phyloP scores from a whole-genome alignment of 1,140 invertebrate species.

The Zaprionus gabonicus region DNA sequence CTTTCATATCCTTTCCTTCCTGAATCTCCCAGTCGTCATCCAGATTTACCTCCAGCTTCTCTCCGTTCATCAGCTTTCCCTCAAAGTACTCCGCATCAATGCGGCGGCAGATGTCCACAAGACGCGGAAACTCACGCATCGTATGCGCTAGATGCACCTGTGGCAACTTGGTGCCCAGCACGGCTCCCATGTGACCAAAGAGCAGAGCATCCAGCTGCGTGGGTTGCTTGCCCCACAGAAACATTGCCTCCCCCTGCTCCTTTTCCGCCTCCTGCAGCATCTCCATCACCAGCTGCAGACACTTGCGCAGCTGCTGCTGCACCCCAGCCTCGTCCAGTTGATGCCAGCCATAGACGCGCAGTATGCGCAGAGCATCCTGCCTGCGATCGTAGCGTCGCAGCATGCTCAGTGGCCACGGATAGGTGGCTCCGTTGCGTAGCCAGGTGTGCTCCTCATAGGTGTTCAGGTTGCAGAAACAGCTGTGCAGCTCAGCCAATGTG shows the following conservation, averaged over 20 bases:
- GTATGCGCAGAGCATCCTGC: conserved; percentile 87
- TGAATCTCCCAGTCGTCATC: background rate
- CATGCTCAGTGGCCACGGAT: conserved; percentile 95
- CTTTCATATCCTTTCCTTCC: background rate
- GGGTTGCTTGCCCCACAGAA: conserved; percentile 91
- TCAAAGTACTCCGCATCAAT: conserved; percentile 27
- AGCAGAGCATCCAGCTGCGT: conserved; percentile 97
- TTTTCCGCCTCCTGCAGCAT: conserved; percentile 75
- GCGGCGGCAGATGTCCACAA: conserved; percentile 23
- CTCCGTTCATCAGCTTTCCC: conserved; percentile 18
- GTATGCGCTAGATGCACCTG: conserved; percentile 26
- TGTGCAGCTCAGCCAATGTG: conserved; percentile 93
- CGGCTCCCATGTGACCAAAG: conserved; percentile 96
- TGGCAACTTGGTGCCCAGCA: conserved; percentile 93
- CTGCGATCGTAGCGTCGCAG: conserved; percentile 92
- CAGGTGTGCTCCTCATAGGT: conserved; percentile 91
- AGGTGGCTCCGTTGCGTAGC: conserved; percentile 91
- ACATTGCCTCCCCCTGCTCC: conserved; percentile 85
- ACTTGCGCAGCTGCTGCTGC: conserved; percentile 85
- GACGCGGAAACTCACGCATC: conserved; percentile 23
- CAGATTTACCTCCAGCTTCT: background rate
- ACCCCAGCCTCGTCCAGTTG: conserved; percentile 90
- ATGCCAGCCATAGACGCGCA: conserved; percentile 91
- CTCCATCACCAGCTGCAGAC: conserved; percentile 91
- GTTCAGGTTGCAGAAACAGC: conserved; percentile 91